Evolutionary conservation across 2,888 invertebrate species (phyloP).

Genomic region (Caenorhabditis auriculariae): DNA sequence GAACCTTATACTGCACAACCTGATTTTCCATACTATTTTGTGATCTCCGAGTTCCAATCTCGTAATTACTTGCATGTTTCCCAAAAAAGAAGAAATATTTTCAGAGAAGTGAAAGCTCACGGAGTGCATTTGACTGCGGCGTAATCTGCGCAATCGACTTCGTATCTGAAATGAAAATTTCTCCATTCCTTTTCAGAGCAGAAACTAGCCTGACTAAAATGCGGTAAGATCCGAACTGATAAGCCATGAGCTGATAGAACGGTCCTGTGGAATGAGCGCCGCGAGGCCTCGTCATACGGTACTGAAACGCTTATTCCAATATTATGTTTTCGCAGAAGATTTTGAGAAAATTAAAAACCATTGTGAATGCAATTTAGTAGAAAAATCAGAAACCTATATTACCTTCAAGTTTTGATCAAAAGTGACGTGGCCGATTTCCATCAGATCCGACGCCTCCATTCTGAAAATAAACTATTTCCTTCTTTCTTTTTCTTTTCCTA

Average conservation of each 20-base stretch:
- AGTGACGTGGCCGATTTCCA: conserved; percentile 57
- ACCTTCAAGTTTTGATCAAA: conserved; percentile 57
- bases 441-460: conserved; percentile 61
- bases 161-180: conserved; percentile 36
- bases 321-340: neutral
- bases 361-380: neutral
- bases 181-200: neutral
- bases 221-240: conserved; percentile 59
- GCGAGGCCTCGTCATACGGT: conserved; percentile 55
- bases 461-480: conserved; percentile 19
- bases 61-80: no score
- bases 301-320: no score
- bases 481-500: neutral
- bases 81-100: no score
- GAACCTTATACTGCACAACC: no score
- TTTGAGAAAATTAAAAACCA: neutral
- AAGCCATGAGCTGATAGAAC: conserved; percentile 57
- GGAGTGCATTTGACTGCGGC: conserved; percentile 49
- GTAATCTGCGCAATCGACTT: conserved; percentile 62
- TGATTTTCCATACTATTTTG: no score
- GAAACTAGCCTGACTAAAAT: conserved; percentile 53
- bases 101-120: conserved; percentile 15
- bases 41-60: no score
- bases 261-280: conserved; percentile 58
- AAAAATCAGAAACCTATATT: no score